These are phyloP conservation scores for Cryptocheilus praepositus DNA, from an alignment of 2,888 invertebrate genomes.

Conservation along the genomic window DNA sequence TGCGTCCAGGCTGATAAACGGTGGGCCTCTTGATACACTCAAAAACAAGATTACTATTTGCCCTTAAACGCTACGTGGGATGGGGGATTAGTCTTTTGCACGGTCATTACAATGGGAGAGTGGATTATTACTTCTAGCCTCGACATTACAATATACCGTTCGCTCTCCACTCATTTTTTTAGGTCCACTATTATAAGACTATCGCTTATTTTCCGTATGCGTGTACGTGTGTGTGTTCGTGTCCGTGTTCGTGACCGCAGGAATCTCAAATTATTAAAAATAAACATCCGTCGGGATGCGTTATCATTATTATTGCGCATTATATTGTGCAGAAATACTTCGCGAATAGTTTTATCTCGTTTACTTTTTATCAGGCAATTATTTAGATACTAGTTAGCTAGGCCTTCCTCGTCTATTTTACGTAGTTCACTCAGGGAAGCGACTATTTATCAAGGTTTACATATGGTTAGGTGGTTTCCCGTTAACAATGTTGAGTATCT, in stretches of 20 bases:
- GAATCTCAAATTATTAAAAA: constrained; percentile 64
- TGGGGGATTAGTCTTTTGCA: constrained; percentile 39
- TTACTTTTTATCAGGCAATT: constrained; percentile 11
- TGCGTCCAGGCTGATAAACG: constrained; percentile 43
- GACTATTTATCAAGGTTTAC: constrained; percentile 26
- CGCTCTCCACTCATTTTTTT: neutral
- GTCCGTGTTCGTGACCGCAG: constrained; percentile 28
- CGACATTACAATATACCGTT: neutral
- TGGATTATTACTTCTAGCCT: constrained; percentile 15
- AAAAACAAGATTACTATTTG: constrained; percentile 60
- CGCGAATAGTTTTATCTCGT: constrained; percentile 26
- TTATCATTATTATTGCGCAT: constrained; percentile 55
- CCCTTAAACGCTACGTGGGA: constrained; percentile 26
- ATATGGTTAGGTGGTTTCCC: neutral
- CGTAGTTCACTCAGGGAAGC: constrained; percentile 34
- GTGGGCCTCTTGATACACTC: constrained; percentile 47
- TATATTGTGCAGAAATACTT: constrained; percentile 56
- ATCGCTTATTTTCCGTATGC: neutral
- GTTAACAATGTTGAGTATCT: constrained; percentile 29
- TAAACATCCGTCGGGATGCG: constrained; percentile 61
- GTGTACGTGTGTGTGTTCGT: no score
- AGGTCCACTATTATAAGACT: neutral
- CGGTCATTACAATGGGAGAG: constrained; percentile 28
- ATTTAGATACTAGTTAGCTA: constrained; percentile 32
- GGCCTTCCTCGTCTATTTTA: constrained; percentile 39